phyloP scores from a whole-genome alignment of 2,797 vertebrate species.

The Lateolabrax maculatus region DNA sequence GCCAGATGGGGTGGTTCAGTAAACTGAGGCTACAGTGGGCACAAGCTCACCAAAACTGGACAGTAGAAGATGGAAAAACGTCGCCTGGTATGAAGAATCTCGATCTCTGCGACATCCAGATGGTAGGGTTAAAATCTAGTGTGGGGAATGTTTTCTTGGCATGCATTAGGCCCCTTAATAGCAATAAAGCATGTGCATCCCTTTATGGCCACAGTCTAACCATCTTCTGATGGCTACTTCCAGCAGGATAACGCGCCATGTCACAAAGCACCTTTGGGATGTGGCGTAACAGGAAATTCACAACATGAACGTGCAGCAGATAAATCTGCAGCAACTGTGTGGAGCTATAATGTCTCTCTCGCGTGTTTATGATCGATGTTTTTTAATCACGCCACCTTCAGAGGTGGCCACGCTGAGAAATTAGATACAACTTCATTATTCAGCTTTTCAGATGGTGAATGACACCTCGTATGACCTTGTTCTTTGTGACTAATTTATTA shows the following conservation, averaged over 20 bases:
- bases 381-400: too few species aligned
- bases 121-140: background rate
- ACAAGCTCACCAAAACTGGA: background rate
- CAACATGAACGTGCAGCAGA: background rate
- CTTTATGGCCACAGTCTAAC: too few species aligned
- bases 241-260: constrained; percentile 33
- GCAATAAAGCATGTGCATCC: background rate
- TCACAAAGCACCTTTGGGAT: constrained; percentile 13
- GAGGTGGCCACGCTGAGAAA: too few species aligned
- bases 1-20: too few species aligned
- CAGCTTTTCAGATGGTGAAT: too few species aligned
- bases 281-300: background rate
- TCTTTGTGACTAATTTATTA: background rate
- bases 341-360: too few species aligned
- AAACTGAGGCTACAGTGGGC: background rate
- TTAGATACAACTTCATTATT: too few species aligned
- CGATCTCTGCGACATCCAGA: too few species aligned
- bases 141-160: too few species aligned
- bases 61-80: background rate
- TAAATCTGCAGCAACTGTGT: background rate
- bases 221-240: constrained; percentile 67
- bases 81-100: background rate
- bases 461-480: too few species aligned
- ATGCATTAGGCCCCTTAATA: background rate
- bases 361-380: too few species aligned